Evolutionary conservation across 2,797 vertebrate genomes (phyloP).

Genomic region (Propithecus perrieri): DNA sequence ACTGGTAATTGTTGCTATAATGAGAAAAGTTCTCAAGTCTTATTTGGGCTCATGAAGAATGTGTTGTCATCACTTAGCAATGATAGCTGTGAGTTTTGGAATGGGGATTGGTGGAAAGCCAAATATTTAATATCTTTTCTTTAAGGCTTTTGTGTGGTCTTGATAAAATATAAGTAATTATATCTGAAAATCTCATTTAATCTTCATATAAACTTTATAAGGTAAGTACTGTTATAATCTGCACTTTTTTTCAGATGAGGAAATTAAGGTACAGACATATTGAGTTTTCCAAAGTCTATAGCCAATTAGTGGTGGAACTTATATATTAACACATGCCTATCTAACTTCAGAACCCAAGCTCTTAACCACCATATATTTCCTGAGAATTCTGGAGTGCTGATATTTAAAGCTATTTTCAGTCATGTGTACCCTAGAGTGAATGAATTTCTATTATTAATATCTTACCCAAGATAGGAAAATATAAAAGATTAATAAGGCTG

Average conservation of each 20-base stretch:
- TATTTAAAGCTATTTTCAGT: background rate
- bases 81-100: background rate
- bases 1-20: background rate
- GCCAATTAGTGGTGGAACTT: background rate
- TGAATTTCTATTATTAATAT: background rate
- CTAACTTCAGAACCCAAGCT: background rate
- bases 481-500: background rate
- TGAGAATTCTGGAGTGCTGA: background rate
- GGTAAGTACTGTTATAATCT: background rate
- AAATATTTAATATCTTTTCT: background rate
- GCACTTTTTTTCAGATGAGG: background rate
- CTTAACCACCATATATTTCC: background rate
- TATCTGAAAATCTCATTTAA: background rate
- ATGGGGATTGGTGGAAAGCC: background rate
- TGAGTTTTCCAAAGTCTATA: background rate
- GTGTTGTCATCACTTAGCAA: background rate
- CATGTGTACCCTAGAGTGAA: background rate
- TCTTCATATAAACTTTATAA: background rate
- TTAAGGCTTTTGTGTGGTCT: background rate
- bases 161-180: conserved; percentile 16
- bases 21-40: background rate
- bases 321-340: background rate
- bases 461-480: conserved; percentile 9
- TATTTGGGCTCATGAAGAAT: background rate
- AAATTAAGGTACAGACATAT: background rate